Percentiles rank a stretch among this genome's conserved stretches.
Conservation (phyloP, 2,888 invertebrate genomes). For the Eupithecia abbreviata region DNA sequence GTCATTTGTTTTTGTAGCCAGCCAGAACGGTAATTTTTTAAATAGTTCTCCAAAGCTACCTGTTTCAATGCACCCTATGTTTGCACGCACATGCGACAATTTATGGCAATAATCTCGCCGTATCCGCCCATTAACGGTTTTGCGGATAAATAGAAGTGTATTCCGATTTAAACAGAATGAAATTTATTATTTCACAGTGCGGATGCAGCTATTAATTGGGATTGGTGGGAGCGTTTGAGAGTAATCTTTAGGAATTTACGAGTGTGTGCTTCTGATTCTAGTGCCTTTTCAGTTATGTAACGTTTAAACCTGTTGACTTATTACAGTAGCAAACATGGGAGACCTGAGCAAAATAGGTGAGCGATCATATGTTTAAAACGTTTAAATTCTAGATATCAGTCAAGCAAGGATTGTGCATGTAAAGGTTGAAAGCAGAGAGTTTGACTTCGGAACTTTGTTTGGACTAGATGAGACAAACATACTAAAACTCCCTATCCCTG, state of each 20-base stretch:
- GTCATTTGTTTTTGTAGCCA: background rate
- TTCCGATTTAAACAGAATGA: conserved; percentile 62
- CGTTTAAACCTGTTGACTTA: background rate
- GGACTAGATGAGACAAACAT: no score
- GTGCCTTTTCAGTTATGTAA: background rate
- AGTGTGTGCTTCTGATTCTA: conserved; percentile 11
- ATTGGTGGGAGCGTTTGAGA: conserved; percentile 48
- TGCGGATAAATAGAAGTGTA: conserved; percentile 64
- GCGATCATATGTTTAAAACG: background rate
- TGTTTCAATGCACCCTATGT: conserved; percentile 17
- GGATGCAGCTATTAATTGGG: conserved; percentile 57
- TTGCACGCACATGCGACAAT: conserved; percentile 54
- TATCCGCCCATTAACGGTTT: conserved; percentile 65
- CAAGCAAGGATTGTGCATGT: no score
- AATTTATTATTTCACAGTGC: conserved; percentile 63
- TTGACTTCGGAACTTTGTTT: no score
- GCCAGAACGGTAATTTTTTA: background rate
- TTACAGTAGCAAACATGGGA: background rate
- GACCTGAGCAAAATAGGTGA: background rate
- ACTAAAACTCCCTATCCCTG: no score
- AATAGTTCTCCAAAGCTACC: conserved; percentile 2
- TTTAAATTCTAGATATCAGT: background rate
- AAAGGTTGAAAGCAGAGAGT: no score
- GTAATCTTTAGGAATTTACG: conserved; percentile 38
- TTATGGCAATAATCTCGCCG: conserved; percentile 76